Evolutionary conservation across 2,113 vertebrate genomes (phyloP), one percentile per base, ranked within the genome.

Genomic region (Hemibagrus wyckioides): DNA sequence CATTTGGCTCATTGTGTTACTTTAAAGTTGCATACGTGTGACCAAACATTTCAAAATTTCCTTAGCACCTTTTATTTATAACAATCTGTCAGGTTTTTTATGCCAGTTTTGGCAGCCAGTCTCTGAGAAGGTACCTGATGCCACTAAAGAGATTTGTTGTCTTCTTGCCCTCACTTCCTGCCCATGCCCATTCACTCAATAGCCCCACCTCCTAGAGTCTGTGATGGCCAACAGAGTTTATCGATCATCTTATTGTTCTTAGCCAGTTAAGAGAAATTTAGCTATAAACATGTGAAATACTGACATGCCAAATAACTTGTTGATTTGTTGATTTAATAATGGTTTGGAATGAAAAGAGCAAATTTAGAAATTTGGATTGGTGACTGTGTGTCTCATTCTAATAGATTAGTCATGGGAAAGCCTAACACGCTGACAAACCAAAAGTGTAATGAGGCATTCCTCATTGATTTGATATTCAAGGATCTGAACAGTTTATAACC

Each of bases 1-100:
- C 61, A 73, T 67, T 57, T 65, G 75, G 67, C 76, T 89, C 79
- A 79, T 65, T 39, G 48, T 57, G 19, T 54, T 77, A 84, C 67
- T 84, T 36, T 50, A 25, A 59, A 76, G 61, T 71, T 50, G 11
- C 52, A 50, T 69, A 23, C 76, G 50, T 33, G 28, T 84, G 14
- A 28, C 28, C 48, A 77, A 52, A 30, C 23, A 15, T 44, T 25
- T 25, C 9, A 25, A 25, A n/a, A 76, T n/a, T 17, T 28, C 30
- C 44, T 52, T 13, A n/a, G 75, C 25, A n/a, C 14, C 44, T 23
- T 48, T 76, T 76, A 48, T 76, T 76, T 41, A 73, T 11, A 73
- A 73, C 23, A 41, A 73, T 5, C 69, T 75, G 23, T 44, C 41
- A 75, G 28, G 41, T 48, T 65, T 65, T 9, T 67, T 28, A 67